Evolutionary conservation across 2,888 invertebrate genomes (phyloP), one percentile per base, ranked within the genome.

Genomic region (Cataglyphis livida): DNA sequence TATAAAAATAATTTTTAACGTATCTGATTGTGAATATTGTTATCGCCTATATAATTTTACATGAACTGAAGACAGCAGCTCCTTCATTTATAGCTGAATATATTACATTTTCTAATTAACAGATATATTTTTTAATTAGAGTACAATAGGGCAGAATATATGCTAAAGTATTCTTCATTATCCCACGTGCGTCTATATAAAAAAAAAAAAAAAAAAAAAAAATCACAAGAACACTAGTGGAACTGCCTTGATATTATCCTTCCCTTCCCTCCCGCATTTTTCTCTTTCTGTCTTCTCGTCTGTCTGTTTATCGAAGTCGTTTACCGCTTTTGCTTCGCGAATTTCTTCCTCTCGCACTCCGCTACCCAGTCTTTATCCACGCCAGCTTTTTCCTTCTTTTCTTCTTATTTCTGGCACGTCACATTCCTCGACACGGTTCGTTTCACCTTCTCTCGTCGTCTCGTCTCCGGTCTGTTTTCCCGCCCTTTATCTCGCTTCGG

Each of bases 381-480:
- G 64, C 59, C 38, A 44, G 59, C 61, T 74, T 59, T 44, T n/a
- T n/a, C 12, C 81, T 59, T 54, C 62, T 64, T 57, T 73, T 35
- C 48, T 41, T 62, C 35, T 38, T 59, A 44, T 85, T 65, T 79
- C 70, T 38, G 25, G 0, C 61, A 79, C 71, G 25, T 79, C 70
- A 65, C 64, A 65, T 68, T 54, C 25, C 62, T 68, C 51, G 12
- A 18, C 61, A 66, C 65, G 51, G 59, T 65, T 82, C 71, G 78
- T 66, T 82, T 65, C 79, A 66, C 71, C 61, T 73, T 64, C 35
- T 38, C 61, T 28, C 75, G 21, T 71, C 64, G 28, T 32, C 41
- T 21, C 59, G 38, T 48, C 61, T 59, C 64, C 57, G 54, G 21
- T 65, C 57, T 54, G 38, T 64, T 54, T 62, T 82, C 35, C 44